Evolutionary conservation across 2,888 invertebrate species (phyloP).

Genomic region (Exocentrus adspersus): DNA sequence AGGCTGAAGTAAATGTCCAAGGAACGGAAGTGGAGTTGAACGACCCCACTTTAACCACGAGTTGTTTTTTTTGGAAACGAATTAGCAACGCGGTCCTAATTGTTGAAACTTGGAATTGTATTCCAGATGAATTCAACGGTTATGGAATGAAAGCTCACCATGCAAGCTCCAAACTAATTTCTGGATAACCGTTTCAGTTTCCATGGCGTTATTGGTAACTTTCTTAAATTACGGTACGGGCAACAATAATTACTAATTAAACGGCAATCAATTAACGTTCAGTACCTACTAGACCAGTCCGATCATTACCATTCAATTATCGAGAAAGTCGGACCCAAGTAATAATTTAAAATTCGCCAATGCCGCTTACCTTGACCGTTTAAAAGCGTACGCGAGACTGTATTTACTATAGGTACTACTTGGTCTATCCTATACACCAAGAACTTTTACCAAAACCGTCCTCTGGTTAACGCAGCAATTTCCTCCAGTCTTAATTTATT

Average conservation of each 20-base stretch:
- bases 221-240: too few relatives aligned
- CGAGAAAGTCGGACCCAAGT: constrained; percentile 19
- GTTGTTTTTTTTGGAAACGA: not conserved
- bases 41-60: not conserved
- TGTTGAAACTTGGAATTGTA: too few relatives aligned
- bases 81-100: not conserved
- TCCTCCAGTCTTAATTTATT: too few relatives aligned
- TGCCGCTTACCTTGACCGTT: constrained; percentile 19
- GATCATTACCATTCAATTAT: constrained; percentile 6
- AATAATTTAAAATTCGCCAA: constrained; percentile 13
- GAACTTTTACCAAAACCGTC: too few relatives aligned
- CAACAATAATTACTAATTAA: too few relatives aligned
- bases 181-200: too few relatives aligned
- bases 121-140: too few relatives aligned
- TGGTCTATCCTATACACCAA: not conserved
- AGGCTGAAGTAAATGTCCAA: not conserved
- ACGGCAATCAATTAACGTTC: not conserved
- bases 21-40: constrained; percentile 18
- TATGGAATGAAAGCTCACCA: too few relatives aligned
- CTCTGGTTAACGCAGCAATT: too few relatives aligned
- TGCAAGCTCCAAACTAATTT: too few relatives aligned
- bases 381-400: not conserved
- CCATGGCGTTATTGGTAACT: too few relatives aligned
- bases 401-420: not conserved
- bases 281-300: not conserved